Base-by-base conservation (phyloP, 2,113 vertebrate genomes). In the Cebidichthys violaceus region DNA sequence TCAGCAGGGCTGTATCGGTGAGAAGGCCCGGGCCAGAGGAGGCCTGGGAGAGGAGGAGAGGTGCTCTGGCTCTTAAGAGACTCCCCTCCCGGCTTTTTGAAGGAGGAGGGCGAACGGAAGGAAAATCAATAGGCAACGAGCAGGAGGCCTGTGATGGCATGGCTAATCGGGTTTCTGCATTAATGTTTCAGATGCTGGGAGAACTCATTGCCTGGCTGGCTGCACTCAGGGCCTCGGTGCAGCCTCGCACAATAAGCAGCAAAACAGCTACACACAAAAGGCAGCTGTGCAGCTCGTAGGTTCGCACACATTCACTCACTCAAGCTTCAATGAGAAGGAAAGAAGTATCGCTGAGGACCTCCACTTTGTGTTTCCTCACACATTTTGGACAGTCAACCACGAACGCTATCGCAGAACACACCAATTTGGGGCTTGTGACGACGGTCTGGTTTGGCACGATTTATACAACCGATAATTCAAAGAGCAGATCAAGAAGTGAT, bases 41-140 rank as follows among this genome's bases (percentile, higher is more conserved):
- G 89, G 86, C 83, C 84, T 92, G 82, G 88, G 91, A 90, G 93
- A 90, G 90, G 84, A 93, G 86, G 81, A 84, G 86, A 89, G 86
- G 83, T 92, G 82, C 82, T 89, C 90, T 81, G 88, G 91, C 93
- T 92, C 92, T 88, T 90, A 75, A 88, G 92, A 94, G 91, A 93
- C 90, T 84, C 82, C 85, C 92, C 86, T 91, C 77, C 78, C 50
- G 77, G 90, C 91, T 93, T 92, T 94, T 91, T 90, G 79, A 86
- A 86, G 83, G 83, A 84, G 88, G 85, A 73, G 87, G 88, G 86
- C 8, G 71, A 92, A 91, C 88, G 86, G 94, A 95, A 95, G 90
- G 93, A 94, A 95, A 95, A 95, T 95, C 95, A 92, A 95, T 95
- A 95, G 82, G 90, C 91, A 64, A 93, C 91, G 90, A 94, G 89